Base-by-base conservation (phyloP, 1,140 invertebrate species). In the Dolichoris vasculosae region DNA sequence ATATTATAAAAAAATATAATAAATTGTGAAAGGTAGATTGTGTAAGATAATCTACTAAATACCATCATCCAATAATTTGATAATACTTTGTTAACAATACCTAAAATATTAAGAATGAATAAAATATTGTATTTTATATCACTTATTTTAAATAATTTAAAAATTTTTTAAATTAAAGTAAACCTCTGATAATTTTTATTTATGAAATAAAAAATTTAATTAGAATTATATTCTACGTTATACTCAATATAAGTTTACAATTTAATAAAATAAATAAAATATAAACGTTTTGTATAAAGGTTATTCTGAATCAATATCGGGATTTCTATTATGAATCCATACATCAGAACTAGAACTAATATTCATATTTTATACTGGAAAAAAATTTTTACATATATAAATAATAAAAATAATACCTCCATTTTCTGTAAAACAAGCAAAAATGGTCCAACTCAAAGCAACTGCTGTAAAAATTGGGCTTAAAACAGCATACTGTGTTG, bases 11-110 rank as follows among this genome's bases (percentile, higher is more conserved):
- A 95, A 89, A 95, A 95, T 82, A 96, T 93, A 38, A 95, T 93
- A 86, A 96, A 96, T 91, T 97, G 96, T 59, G 95, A 94, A 2
- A 97, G 93, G 88, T 97, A 97, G n/a, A 96, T 92, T 3, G 95
- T 94, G 87, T 97, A 97, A 0, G 96, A 96, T 63, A 97, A 92
- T 85, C 95, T 94, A 86, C 96, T 96, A 67, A 97, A 93, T 17
- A 96, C 91, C 17, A 95, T 91, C 83, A 97, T 92, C 75, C 94
- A 94, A 63, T 94, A 93, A 89, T 94, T 95, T n/a, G 95, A 95
- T 3, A 97, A 91, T n/a, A 97, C 89, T 80, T 89, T 93, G 80
- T 96, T 95, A 35, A 97, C 90, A 46, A 94, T 90, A 86, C 95
- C 96, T 96, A 88, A 69, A 93, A 90, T 51, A 23, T 40, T 35